A percentile compares a stretch with the other conserved stretches of the same genome.
These are phyloP conservation scores for Aphelinus atriplicis DNA, from an alignment of 1,140 invertebrate genomes.

Conservation along the genomic window DNA sequence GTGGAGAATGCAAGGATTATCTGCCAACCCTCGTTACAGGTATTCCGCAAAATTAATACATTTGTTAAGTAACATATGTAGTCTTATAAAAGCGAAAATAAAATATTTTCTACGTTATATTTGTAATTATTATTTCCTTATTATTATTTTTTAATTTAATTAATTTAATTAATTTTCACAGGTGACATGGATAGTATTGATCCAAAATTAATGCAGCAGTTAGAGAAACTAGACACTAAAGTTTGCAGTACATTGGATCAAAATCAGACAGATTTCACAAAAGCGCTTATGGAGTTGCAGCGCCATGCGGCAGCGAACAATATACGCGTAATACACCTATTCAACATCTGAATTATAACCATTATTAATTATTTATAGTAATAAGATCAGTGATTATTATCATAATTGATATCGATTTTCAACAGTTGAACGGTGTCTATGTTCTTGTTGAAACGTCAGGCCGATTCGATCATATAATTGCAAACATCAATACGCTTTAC, in stretches of 20 bases:
- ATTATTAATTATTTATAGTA: neutral
- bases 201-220: conserved; percentile 68
- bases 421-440: conserved; percentile 71
- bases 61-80: too few species aligned
- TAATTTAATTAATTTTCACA: too few species aligned
- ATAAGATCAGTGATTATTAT: neutral
- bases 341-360: too few species aligned
- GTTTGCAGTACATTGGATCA: conserved; percentile 77
- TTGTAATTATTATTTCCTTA: too few species aligned
- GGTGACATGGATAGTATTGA: conserved; percentile 85
- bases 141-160: too few species aligned
- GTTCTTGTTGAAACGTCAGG: conserved; percentile 75
- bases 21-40: conserved; percentile 75
- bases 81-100: too few species aligned
- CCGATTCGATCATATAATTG: conserved; percentile 82
- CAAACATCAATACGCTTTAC: conserved; percentile 80
- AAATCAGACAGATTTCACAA: conserved; percentile 81
- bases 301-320: conserved; percentile 44
- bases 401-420: conserved; percentile 48
- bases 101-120: too few species aligned
- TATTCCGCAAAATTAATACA: too few species aligned
- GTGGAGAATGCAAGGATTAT: conserved; percentile 53
- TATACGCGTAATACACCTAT: conserved; percentile 44
- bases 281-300: conserved; percentile 62
- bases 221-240: conserved; percentile 67